phyloP scores from a whole-genome alignment of 2,113 vertebrate species.

The Nerophis lumbriciformis region DNA sequence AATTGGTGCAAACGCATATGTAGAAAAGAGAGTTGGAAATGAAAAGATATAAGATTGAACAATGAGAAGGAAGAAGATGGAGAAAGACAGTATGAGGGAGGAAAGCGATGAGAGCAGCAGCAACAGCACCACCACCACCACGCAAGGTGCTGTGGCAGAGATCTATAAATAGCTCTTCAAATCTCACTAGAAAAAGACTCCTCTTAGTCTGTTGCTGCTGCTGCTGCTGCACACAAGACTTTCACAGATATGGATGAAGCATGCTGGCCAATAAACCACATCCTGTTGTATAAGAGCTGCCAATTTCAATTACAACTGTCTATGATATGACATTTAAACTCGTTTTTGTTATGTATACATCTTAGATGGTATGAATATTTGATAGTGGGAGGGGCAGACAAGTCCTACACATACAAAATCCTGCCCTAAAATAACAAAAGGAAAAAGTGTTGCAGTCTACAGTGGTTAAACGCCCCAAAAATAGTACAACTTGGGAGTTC shows the following conservation, averaged over 20 bases:
- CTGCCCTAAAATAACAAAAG: too few species aligned
- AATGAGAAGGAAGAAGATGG: constrained; percentile 30
- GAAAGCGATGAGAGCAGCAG: constrained; percentile 46
- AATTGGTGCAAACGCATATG: background rate
- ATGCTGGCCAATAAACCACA: constrained; percentile 16
- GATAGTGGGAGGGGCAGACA: constrained; percentile 2
- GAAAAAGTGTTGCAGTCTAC: too few species aligned
- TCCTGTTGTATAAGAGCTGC: constrained; percentile 3
- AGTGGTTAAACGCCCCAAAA: too few species aligned
- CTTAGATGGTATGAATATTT: constrained; percentile 25
- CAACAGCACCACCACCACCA: constrained; percentile 67
- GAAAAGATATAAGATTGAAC: constrained; percentile 22
- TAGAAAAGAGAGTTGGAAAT: constrained; percentile 4
- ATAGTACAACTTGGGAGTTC: too few species aligned
- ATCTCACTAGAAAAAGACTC: constrained; percentile 72
- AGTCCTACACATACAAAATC: constrained; percentile 2
- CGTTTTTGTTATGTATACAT: background rate
- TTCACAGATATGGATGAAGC: constrained; percentile 54
- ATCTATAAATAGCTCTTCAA: constrained; percentile 79
- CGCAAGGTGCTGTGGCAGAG: constrained; percentile 69
- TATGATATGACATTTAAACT: background rate
- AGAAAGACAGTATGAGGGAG: constrained; percentile 41
- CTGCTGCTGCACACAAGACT: constrained; percentile 65
- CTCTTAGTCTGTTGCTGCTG: constrained; percentile 66
- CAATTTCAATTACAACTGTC: constrained; percentile 8